A percentile compares a stretch with the other conserved stretches of the same genome.
phyloP scores from a whole-genome alignment of 1,140 invertebrate genomes.

The Ladona fulva region DNA sequence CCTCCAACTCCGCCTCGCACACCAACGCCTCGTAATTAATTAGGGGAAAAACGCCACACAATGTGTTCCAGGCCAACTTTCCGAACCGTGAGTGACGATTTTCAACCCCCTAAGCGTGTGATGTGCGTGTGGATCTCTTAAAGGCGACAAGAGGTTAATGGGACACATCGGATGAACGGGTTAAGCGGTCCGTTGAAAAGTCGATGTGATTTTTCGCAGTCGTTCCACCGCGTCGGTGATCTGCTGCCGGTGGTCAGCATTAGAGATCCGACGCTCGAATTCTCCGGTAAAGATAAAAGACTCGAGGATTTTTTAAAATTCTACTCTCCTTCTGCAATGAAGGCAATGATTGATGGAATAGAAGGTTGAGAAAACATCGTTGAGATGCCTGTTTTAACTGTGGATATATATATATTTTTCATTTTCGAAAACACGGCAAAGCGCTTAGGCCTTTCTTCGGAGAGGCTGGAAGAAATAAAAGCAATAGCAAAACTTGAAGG shows the following conservation, averaged over 20 bases:
- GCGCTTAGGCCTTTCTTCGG: neutral
- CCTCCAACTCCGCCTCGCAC: no score
- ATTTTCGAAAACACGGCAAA: neutral
- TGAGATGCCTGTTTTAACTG: neutral
- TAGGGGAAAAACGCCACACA: no score
- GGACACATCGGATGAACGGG: no score
- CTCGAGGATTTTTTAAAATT: neutral
- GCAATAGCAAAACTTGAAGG: neutral
- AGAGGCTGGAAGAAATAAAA: neutral
- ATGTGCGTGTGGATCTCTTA: no score
- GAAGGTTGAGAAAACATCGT: neutral
- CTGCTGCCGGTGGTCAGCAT: neutral
- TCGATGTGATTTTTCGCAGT: no score
- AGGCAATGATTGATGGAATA: neutral
- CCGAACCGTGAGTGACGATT: no score
- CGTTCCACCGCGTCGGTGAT: no score
- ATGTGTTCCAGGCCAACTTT: no score
- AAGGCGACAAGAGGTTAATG: no score
- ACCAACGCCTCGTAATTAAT: no score
- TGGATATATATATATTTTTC: slow-evolving; percentile 7
- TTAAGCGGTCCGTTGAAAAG: no score
- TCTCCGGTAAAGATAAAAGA: neutral
- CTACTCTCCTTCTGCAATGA: neutral
- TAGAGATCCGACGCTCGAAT: neutral
- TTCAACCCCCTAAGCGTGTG: no score